Evolutionary conservation across 2,797 vertebrate species (phyloP), one percentile per base, ranked within the genome.

Genomic region (Margarornis squamiger): DNA sequence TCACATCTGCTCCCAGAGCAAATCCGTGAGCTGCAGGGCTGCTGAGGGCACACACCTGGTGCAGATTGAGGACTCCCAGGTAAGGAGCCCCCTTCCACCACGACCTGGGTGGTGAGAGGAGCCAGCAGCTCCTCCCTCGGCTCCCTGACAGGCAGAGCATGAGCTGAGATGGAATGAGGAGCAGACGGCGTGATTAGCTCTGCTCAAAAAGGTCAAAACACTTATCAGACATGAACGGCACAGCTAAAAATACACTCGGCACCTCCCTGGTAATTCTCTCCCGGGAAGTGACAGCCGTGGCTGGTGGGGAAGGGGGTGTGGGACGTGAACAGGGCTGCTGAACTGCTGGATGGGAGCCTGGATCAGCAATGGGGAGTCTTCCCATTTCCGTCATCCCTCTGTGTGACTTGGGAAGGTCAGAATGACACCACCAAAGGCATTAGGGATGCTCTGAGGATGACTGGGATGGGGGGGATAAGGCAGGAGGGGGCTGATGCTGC

Each of bases 171-270:
- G 57, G 77, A 92, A 55, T 27, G 72, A 95, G 80, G 86, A 92
- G 91, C 86, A 96, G 93, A 93, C 84, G 5, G 78, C 65, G 18
- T 68, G 77, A 96, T 95, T 96, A 94, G 81, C 91, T 96, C 91
- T 94, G 92, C 91, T 95, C 92, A 89, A 85, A 96, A 96, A 97
- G 95, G 95, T 97, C 93, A 96, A 96, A 96, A 95, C 95, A 96
- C 95, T 97, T 96, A 93, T 88, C 91, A 92, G 93, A 89, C 94
- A 87, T 0, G 75, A 97, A 63, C 30, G 2, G 84, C 91, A 89
- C 81, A 57, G 95, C 93, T 97, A 96, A 96, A 97, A 96, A 96
- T 97, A 97, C 81, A 79, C 81, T 75, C 88, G 3, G 94, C 95
- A 95, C 93, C 94, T 95, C 96, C 95, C 94, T 91, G 91, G 96